Evolutionary conservation across 2,888 invertebrate species (phyloP).

Genomic region (Phengaris arion): DNA sequence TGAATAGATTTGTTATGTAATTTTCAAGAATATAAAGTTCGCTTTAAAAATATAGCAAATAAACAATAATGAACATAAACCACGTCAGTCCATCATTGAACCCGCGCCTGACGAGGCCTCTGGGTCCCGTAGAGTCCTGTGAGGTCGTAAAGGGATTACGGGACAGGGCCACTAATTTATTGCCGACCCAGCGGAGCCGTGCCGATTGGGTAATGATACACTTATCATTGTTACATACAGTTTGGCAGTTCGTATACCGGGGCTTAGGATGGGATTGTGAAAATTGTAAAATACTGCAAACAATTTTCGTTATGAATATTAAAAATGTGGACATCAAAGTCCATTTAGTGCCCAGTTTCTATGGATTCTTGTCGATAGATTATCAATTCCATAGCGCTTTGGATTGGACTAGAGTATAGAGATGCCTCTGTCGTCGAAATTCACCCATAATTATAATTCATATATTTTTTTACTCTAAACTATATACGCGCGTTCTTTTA

Average conservation of each 20-base stretch:
- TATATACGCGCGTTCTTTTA: no score
- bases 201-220: conserved; percentile 3
- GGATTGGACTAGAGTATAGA: no score
- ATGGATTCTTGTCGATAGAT: no score
- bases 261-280: neutral
- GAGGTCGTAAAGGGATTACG: neutral
- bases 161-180: neutral
- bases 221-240: neutral
- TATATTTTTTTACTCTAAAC: no score
- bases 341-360: no score
- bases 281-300: neutral
- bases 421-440: no score
- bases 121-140: neutral
- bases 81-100: neutral
- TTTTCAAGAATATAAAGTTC: neutral
- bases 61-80: neutral
- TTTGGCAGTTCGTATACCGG: neutral
- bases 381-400: no score
- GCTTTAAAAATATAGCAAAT: neutral
- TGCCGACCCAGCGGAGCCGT: neutral
- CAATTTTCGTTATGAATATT: no score
- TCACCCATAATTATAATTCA: no score
- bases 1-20: neutral
- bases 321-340: no score
- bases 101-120: neutral